These are phyloP conservation scores for Scaptomyza tumidula DNA, from an alignment of 2,888 invertebrate genomes.

Conservation along the genomic window DNA sequence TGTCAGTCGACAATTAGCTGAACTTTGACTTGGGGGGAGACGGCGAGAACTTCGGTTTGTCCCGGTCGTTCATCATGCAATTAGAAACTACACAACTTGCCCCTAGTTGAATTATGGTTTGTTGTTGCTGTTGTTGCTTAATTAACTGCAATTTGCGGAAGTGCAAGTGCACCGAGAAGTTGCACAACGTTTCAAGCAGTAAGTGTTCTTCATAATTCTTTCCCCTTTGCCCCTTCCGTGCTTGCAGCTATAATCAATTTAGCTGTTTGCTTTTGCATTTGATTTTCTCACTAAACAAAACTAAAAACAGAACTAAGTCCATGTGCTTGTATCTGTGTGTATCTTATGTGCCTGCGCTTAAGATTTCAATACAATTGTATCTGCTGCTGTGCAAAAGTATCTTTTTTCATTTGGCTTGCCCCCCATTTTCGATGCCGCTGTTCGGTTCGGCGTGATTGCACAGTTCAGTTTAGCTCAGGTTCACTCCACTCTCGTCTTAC, in stretches of 20 bases:
- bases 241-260: conserved; percentile 67
- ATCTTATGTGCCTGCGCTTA: conserved; percentile 27
- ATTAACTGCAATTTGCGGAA: conserved; percentile 71
- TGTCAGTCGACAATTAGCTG: conserved; percentile 70
- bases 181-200: conserved; percentile 23
- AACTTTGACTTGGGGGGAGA: conserved; percentile 53
- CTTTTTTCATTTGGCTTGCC: conserved; percentile 38
- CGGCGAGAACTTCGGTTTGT: background rate
- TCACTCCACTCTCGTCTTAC: conserved; percentile 48
- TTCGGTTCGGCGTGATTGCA: conserved; percentile 69
- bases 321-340: conserved; percentile 1
- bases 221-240: background rate
- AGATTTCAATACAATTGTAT: conserved; percentile 42
- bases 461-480: conserved; percentile 49
- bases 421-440: conserved; percentile 42
- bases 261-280: conserved; percentile 67
- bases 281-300: conserved; percentile 65
- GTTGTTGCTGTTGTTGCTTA: conserved; percentile 46
- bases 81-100: conserved; percentile 49
- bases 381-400: conserved; percentile 67
- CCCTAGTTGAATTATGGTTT: conserved; percentile 56
- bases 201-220: background rate
- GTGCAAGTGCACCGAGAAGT: conserved; percentile 29
- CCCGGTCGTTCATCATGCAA: conserved; percentile 46
- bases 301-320: conserved; percentile 18